Evolutionary conservation across 2,797 vertebrate genomes (phyloP).

Genomic region (Silurus lanzhouensis): DNA sequence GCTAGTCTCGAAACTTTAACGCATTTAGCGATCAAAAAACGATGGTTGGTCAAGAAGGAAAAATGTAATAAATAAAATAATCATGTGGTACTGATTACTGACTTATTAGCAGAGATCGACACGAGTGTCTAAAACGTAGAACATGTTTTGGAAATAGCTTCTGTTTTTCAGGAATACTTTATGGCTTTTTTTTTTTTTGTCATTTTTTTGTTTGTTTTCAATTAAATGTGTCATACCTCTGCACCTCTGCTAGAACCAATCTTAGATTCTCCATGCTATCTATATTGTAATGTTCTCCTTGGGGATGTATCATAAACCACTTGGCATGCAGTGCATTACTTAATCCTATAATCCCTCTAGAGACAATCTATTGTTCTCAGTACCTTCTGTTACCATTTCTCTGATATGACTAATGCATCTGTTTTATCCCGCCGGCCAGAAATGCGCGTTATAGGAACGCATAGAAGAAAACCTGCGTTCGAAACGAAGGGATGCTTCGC

Average conservation of each 20-base stretch:
- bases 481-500: slow-evolving; percentile 7
- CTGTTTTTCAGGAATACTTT: not conserved
- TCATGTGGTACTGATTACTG: not conserved
- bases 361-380: slow-evolving; percentile 44
- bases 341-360: slow-evolving; percentile 47
- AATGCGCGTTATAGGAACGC: slow-evolving; percentile 27
- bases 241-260: slow-evolving; percentile 12
- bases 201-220: not conserved
- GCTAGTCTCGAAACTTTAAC: too few relatives aligned
- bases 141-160: not conserved
- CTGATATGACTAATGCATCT: slow-evolving; percentile 48
- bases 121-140: not conserved
- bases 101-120: not conserved
- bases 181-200: not conserved
- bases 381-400: slow-evolving; percentile 49
- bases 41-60: too few relatives aligned
- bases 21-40: too few relatives aligned
- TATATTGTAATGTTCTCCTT: slow-evolving; percentile 32
- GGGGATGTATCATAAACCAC: slow-evolving; percentile 32
- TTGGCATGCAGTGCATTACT: slow-evolving; percentile 28
- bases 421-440: slow-evolving; percentile 37
- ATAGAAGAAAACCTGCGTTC: slow-evolving; percentile 19
- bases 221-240: not conserved
- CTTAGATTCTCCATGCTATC: slow-evolving; percentile 21
- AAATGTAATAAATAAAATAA: not conserved